Base-by-base conservation (phyloP, 1,140 invertebrate species). In the Streblospio benedicti region DNA sequence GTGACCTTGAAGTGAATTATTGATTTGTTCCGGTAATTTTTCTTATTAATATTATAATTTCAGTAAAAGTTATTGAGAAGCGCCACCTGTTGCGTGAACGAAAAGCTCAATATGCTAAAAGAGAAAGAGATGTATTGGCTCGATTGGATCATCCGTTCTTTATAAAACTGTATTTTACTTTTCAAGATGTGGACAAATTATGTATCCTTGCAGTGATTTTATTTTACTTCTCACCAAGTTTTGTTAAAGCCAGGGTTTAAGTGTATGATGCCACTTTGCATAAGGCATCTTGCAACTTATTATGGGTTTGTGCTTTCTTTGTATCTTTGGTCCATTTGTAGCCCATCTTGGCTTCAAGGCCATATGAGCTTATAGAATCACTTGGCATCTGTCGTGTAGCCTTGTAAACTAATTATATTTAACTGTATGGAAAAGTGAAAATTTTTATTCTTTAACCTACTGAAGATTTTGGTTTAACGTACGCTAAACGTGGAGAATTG, bases 51-150 rank as follows among this genome's bases (percentile, higher is more conserved):
- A n/a, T n/a, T n/a, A n/a, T n/a, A n/a, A n/a, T 69, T 79, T 72
- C 82, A 93, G 90, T 97, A 71, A 98, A 98, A 85, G 92, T 97
- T 0, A 89, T 93, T 76, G 89, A 95, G 65, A 97, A 98, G 77
- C 80, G 84, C 14, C 87, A 93, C 71, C 94, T 99, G 53, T 85
- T 93, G 59, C 83, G 87, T 55, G 93, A 98, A 75, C 89, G 88
- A 67, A 98, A 98, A 78, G 86, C 87, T 55, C 87, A 93, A 68
- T 93, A 94, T 74, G 88, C 98, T 32, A 89, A 88, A 75, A 82
- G 93, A 35, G 93, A 97, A 73, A 95, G 93, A 75, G 88, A 94
- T 69, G 87, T 93, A 0, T 59, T 78, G 44, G 55, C 43, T 20
- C 31, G 69, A 61, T 71, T 72, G 56, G 73, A 76, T 38, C 79